A percentile compares a stretch with the other conserved stretches of the same genome.
Conservation (phyloP, 2,888 invertebrate genomes). For the Heliconius sara region DNA sequence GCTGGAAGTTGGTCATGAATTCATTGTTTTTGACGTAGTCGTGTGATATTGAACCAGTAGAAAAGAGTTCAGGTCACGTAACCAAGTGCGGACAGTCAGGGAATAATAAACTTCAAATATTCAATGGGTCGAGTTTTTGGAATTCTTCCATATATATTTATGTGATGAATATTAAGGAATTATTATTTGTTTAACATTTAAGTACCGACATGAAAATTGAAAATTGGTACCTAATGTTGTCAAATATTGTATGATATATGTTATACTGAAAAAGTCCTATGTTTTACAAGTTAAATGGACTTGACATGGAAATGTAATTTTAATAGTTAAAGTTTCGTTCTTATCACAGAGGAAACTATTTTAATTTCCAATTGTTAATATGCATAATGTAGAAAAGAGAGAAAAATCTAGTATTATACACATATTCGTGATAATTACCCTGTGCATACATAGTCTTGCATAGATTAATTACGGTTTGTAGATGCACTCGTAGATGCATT, state of each 20-base stretch:
- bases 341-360: not conserved
- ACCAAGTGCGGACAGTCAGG: conserved; percentile 62
- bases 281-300: not conserved
- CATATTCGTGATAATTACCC: conserved; percentile 2
- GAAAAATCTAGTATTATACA: conserved; percentile 4
- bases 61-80: conserved; percentile 81
- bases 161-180: conserved; percentile 56
- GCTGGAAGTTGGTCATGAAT: conserved; percentile 74
- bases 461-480: conserved; percentile 42
- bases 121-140: conserved; percentile 73
- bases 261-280: too few relatives aligned
- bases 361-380: not conserved
- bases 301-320: not conserved
- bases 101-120: conserved; percentile 75
- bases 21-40: conserved; percentile 79
- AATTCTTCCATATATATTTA: conserved; percentile 65
- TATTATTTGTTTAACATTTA: conserved; percentile 48
- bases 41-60: conserved; percentile 79
- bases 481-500: conserved; percentile 52
- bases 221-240: not conserved
- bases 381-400: not conserved
- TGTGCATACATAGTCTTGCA: conserved; percentile 7
- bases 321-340: not conserved
- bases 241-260: too few relatives aligned
- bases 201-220: not conserved